Evolutionary conservation across 2,888 invertebrate species (phyloP).

Genomic region (Brachycybe producta): DNA sequence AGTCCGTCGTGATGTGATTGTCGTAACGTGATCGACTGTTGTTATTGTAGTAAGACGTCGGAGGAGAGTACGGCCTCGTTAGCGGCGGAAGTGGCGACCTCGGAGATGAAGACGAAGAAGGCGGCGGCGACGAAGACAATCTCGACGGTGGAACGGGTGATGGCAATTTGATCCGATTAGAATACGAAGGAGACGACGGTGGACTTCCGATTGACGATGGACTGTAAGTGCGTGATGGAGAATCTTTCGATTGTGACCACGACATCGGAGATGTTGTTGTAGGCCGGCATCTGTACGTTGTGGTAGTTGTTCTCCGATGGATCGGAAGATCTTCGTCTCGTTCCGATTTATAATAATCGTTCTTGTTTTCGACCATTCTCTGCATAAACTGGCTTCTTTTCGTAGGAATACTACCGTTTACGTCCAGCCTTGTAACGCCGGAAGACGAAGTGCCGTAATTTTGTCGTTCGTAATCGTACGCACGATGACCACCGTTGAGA

Average conservation of each 20-base stretch:
- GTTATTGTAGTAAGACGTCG: constrained; percentile 6
- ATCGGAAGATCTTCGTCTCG: too few relatives aligned
- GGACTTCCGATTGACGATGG: constrained; percentile 11
- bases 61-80: constrained; percentile 14
- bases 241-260: background rate
- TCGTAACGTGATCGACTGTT: background rate
- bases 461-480: background rate
- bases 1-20: background rate
- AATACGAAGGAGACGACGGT: constrained; percentile 8
- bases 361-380: constrained; percentile 9
- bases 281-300: too few relatives aligned
- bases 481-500: background rate
- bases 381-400: constrained; percentile 12
- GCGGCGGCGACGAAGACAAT: constrained; percentile 6
- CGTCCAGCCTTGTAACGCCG: background rate
- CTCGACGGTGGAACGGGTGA: constrained; percentile 14
- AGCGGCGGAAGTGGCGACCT: constrained; percentile 12
- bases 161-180: constrained; percentile 10
- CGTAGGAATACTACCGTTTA: background rate
- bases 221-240: constrained; percentile 1
- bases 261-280: too few relatives aligned
- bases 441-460: background rate
- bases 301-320: too few relatives aligned
- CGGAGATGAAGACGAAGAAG: constrained; percentile 11
- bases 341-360: background rate